A percentile compares a stretch with the other conserved stretches of the same genome.
These are phyloP conservation scores for Leptopilina syphax DNA, from an alignment of 2,888 invertebrate genomes.

Conservation along the genomic window DNA sequence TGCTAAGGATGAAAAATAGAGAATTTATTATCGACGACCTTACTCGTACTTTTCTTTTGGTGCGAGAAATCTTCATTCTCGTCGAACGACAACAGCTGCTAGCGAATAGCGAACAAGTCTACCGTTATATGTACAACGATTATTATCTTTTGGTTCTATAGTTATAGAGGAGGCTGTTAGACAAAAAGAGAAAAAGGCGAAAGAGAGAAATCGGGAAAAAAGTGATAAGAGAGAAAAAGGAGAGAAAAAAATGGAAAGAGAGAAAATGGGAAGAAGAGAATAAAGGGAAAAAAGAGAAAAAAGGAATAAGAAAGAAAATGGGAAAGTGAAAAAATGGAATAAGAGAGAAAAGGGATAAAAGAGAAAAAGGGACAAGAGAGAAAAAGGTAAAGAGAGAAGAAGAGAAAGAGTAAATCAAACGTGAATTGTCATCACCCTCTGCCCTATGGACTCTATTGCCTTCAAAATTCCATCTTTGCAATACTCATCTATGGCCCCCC, in stretches of 20 bases:
- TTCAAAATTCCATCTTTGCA: conserved; percentile 3
- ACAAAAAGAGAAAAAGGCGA: too few relatives aligned
- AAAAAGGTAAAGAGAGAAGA: too few relatives aligned
- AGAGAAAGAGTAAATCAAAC: background rate
- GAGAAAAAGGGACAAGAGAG: too few relatives aligned
- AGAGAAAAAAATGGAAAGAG: too few relatives aligned
- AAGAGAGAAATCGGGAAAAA: too few relatives aligned
- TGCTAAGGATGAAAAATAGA: conserved; percentile 54
- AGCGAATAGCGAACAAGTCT: conserved; percentile 36
- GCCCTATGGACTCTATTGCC: background rate
- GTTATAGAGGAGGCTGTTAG: too few relatives aligned
- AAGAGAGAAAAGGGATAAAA: too few relatives aligned
- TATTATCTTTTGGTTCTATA: conserved; percentile 47
- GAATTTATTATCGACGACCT: conserved; percentile 56
- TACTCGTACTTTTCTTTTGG: conserved; percentile 49
- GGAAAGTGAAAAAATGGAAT: too few relatives aligned
- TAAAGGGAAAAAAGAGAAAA: too few relatives aligned
- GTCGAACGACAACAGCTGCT: conserved; percentile 9
- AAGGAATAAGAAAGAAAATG: too few relatives aligned
- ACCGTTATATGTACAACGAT: conserved; percentile 51
- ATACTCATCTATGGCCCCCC: background rate
- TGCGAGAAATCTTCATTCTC: conserved; percentile 54
- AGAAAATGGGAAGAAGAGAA: too few relatives aligned
- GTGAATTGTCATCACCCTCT: background rate
- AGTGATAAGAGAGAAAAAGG: too few relatives aligned